phyloP scores from a whole-genome alignment of 2,797 vertebrate genomes.

The Mormyrops boulengeri region DNA sequence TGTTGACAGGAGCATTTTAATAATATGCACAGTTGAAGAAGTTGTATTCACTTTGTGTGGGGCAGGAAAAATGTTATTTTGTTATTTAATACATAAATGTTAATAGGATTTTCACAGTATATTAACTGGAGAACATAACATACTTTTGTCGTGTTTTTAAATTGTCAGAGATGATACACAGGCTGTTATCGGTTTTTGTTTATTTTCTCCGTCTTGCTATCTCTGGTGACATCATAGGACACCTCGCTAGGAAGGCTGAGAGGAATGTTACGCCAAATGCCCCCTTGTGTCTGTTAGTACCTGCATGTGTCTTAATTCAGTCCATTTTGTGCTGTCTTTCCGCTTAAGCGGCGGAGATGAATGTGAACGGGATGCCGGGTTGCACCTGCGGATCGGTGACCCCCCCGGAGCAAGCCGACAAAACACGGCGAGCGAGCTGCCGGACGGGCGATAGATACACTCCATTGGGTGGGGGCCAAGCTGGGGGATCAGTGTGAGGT shows the following conservation, averaged over 20 bases:
- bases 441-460: background rate
- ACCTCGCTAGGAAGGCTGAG: background rate
- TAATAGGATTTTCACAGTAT: background rate
- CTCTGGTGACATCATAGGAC: constrained; percentile 15
- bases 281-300: constrained; percentile 33
- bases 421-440: background rate
- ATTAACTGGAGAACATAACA: background rate
- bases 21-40: background rate
- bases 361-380: constrained; percentile 38
- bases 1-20: background rate
- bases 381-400: constrained; percentile 37
- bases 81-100: background rate
- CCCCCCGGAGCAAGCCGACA: background rate
- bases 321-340: constrained; percentile 53
- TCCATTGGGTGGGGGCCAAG: background rate
- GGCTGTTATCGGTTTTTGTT: background rate
- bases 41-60: background rate
- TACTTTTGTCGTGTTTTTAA: background rate
- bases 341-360: constrained; percentile 49
- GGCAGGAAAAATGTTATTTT: background rate
- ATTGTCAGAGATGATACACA: background rate
- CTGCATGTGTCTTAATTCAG: constrained; percentile 51
- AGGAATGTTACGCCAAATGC: constrained; percentile 7
- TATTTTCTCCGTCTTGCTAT: background rate
- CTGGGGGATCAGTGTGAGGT: background rate